Evolutionary conservation across 2,888 invertebrate genomes (phyloP), one percentile per base, ranked within the genome.

Genomic region (Anthrax anthrax): DNA sequence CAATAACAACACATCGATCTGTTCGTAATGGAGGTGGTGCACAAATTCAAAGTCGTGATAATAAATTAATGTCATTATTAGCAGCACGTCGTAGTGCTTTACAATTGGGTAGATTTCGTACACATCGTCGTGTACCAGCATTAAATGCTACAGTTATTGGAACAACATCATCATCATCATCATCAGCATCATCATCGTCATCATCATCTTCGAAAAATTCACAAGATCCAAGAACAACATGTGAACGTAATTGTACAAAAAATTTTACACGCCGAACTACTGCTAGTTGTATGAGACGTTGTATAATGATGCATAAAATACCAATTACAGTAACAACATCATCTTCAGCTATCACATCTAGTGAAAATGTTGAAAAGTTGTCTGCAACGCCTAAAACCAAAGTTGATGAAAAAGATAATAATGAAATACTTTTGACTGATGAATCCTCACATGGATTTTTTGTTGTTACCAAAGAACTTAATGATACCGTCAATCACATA

Each of bases 1-100:
- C 48, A 14, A 61, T 62, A 29, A 61, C 63, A 32, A 64, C 64
- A 3, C 57, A 58, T 42, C 60, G 66, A 3, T 55, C 62, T 4
- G 38, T 43, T 9, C 49, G 53, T 5, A 59, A 59, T 19, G 52
- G 40, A 16, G 60, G 56, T 43, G 52, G 40, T 16, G 60, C 56
- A 44, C 43, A 44, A 49, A 53, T 62, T 23, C 67, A 62, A 46
- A 61, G 63, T 47, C 59, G 78, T 32, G 75, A 78, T 54, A 72
- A 74, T 39, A 76, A 75, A 52, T 64, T 78, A 46, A 69, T 74
- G 61, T 73, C 74, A 10, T 62, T 80, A 41, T 66, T 80, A 51
- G 77, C 77, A 0, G 77, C 78, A 0, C 66, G 80, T 27, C 69
- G 81, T 43, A 71, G 75, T 37, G 78, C 78, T 46, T 64, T 78